Evolutionary conservation across 1,140 invertebrate genomes (phyloP), one percentile per base, ranked within the genome.

Genomic region (Ostrea denselamellosa): DNA sequence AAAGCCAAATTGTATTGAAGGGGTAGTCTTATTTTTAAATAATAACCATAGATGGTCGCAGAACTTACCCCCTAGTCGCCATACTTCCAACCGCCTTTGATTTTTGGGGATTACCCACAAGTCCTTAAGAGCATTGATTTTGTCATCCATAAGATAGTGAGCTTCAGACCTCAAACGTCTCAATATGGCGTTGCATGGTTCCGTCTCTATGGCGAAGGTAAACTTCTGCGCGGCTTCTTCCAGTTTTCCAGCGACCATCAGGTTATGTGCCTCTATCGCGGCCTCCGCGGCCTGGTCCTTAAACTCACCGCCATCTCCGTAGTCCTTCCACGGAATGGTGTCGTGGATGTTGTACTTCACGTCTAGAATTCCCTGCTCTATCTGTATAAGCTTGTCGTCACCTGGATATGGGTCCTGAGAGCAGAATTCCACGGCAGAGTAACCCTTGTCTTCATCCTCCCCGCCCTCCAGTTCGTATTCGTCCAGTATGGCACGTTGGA

Each of bases 371-470:
- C 93, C 92, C 22, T 93, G 87, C 86, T 94, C 93, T 58, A 89
- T 83, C 58, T 88, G 89, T 7, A 92, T 88, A 9, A 93, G 89
- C 85, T 92, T 89, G 53, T 93, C 90, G 65, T 94, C 93, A 0
- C 93, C 93, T 28, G 93, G 93, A 52, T 94, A 94, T 7, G 89
- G 90, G 53, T 90, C 90, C 81, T 93, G 93, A 0, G 86, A 86
- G 86, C 93, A 93, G n/a, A 94, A 90, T 58, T 92, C 88, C 8
- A 93, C 89, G 10, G 93, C 92, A 17, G 90, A 92, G 87, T 93
- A 93, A 0, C 87, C 89, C 25, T 86, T 85, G 44, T 93, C 92
- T 14, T 86, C 19, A 9, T 86, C 86, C 2, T 86, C 87, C 2
- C 68, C 86, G 0, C 77, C 85, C 34, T 85, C 87, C 17, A 77